Conservation (phyloP, 2,113 vertebrate genomes). For the Harpagus bidentatus region DNA sequence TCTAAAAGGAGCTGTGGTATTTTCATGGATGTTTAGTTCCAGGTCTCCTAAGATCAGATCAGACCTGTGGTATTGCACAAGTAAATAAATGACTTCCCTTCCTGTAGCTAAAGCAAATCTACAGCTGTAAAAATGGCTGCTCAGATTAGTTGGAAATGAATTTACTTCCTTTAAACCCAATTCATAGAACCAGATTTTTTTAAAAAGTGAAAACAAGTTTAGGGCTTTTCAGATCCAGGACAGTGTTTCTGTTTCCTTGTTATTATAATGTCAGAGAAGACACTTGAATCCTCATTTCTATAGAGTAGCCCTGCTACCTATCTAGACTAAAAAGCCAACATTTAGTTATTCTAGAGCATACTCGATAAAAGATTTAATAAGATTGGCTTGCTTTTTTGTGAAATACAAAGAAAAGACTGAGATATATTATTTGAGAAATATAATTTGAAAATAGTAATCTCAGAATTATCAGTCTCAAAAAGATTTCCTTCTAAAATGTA, state of each 20-base stretch:
- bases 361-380: neutral
- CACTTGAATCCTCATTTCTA: neutral
- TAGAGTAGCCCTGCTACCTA: neutral
- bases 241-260: neutral
- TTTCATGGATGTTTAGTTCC: neutral
- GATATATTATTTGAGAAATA: neutral
- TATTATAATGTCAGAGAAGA: neutral
- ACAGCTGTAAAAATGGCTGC: neutral
- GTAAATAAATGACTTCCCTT: neutral
- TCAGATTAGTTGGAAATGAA: neutral
- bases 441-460: neutral
- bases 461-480: neutral
- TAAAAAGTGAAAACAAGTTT: neutral
- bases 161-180: neutral
- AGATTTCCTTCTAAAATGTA: neutral
- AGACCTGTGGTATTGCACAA: neutral
- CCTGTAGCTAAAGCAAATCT: neutral
- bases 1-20: neutral
- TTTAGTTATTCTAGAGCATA: neutral
- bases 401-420: neutral
- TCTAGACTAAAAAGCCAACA: neutral
- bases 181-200: neutral
- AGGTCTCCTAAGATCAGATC: neutral
- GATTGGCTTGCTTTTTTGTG: neutral
- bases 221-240: neutral